phyloP scores from a whole-genome alignment of 2,888 invertebrate species.

The Seira musarum region DNA sequence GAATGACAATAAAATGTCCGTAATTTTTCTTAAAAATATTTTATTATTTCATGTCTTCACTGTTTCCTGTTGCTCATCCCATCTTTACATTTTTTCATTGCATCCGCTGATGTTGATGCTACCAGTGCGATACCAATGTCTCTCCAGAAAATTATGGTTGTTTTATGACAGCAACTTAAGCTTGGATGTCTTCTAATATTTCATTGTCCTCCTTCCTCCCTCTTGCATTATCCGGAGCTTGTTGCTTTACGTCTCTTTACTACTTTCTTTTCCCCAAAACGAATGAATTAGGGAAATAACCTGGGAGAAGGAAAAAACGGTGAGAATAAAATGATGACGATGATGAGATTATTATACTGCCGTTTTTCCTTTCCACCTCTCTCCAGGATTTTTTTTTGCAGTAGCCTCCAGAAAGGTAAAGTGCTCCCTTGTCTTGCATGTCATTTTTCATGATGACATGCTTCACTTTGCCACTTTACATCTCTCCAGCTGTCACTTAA shows the following conservation, averaged over 20 bases:
- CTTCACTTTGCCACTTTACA: constrained; percentile 55
- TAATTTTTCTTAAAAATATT: constrained; percentile 28
- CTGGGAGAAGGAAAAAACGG: constrained; percentile 5
- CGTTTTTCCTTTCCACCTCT: constrained; percentile 16
- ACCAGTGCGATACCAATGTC: too few species aligned
- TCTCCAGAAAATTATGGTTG: constrained; percentile 35
- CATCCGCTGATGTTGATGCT: constrained; percentile 21
- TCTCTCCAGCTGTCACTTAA: constrained; percentile 41
- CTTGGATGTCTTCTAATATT: constrained; percentile 49
- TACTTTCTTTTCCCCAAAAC: constrained; percentile 41
- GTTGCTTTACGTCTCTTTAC: constrained; percentile 38
- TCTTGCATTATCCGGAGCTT: constrained; percentile 37
- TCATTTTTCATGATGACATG: constrained; percentile 57
- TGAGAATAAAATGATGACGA: constrained; percentile 51
- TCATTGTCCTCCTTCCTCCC: constrained; percentile 40
- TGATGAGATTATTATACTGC: constrained; percentile 58
- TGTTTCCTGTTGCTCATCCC: constrained; percentile 24
- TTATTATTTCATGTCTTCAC: neutral
- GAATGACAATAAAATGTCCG: constrained; percentile 34
- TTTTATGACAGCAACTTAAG: constrained; percentile 51
- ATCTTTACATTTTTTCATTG: constrained; percentile 2
- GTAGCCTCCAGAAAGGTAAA: constrained; percentile 39
- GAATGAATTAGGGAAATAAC: constrained; percentile 54
- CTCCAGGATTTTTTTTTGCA: constrained; percentile 10
- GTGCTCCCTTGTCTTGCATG: constrained; percentile 33